Base-by-base conservation (phyloP, 2,888 invertebrate species). In the Morinoia aosen region DNA sequence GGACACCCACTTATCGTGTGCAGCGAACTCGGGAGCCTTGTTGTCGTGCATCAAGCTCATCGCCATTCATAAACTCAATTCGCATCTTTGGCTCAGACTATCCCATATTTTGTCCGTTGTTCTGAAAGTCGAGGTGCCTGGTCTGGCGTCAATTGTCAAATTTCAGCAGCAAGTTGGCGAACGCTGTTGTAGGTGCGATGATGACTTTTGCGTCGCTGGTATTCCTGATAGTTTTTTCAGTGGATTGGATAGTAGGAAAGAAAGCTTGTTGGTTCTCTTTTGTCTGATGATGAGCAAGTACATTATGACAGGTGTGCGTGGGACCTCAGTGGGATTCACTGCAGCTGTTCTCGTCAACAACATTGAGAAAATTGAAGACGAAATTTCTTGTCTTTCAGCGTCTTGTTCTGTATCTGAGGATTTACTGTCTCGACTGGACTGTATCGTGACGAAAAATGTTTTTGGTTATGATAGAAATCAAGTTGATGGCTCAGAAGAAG, bases 81-180 rank as follows among this genome's bases (percentile, higher is more conserved):
- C 93, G 10, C 93, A 93, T 93, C 93, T 93, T 33, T 93, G 93
- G 93, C 48, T 93, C 33, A 93, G 93, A 57, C 57, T 93, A 33
- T 58, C 93, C n/a, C 25, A 33, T 48, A 56, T 57, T 11, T 57
- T 93, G 57, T 93, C 93, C 10, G 5, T 57, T 57, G 12, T 93
- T 56, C 57, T 57, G 33, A 39, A 33, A 14, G n/a, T 57, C 7
- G 57, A 93, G 39, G 10, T 57, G 1, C 58, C 93, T 5, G 93
- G 57, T 33, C 11, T 93, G 0, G 56, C 56, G 11, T 12, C 56
- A 57, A 11, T 93, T 8, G 48, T 48, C 16, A 57, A 93, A 25
- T 10, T 93, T 12, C 57, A 93, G 57, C 93, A 2, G 16, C 14
- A 57, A 57, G 11, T 48, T 12, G 39, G 25, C 1, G n/a, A 39